phyloP scores from a whole-genome alignment of 2,113 vertebrate genomes.

The Sclerurus mexicanus region DNA sequence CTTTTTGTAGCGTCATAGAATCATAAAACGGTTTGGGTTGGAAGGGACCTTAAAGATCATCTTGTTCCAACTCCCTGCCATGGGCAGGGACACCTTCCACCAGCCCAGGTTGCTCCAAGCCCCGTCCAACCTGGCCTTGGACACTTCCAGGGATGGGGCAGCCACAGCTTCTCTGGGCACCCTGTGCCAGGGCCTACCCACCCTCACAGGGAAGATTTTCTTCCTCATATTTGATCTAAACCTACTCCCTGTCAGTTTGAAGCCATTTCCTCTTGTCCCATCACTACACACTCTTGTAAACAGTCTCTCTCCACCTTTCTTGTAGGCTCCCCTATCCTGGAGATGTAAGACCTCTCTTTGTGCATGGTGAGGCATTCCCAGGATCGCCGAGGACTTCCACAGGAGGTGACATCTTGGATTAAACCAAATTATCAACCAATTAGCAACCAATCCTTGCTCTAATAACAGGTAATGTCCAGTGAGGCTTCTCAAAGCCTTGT shows the following conservation, averaged over 20 bases:
- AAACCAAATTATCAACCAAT: background rate
- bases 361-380: background rate
- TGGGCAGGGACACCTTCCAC: rapidly evolving
- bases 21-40: background rate
- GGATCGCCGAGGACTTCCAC: background rate
- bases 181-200: rapidly evolving
- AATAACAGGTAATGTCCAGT: background rate
- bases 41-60: background rate
- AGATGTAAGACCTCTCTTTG: background rate
- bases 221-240: background rate
- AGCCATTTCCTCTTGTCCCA: background rate
- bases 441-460: background rate
- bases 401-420: background rate
- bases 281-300: background rate
- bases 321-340: background rate
- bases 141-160: background rate
- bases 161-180: background rate
- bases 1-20: background rate
- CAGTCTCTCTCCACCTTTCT: background rate
- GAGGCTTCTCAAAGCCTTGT: background rate
- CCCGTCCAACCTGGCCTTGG: rapidly evolving
- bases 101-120: rapidly evolving
- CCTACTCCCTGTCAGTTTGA: background rate
- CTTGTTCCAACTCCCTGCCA: background rate
- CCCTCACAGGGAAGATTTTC: background rate